phyloP scores from a whole-genome alignment of 1,140 invertebrate species.

The Cotesia typhae region DNA sequence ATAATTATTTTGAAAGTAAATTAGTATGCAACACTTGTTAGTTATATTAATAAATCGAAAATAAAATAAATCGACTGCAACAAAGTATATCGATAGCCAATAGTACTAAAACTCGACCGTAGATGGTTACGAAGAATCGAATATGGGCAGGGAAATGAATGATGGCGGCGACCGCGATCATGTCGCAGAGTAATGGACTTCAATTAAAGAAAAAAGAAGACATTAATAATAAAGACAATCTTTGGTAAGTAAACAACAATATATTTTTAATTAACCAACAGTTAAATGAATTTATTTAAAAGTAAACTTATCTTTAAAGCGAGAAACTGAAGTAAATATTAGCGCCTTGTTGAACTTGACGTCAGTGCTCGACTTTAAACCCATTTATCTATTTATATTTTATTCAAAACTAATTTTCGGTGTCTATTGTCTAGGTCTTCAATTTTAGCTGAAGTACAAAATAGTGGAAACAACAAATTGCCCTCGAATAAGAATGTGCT shows the following conservation, averaged over 20 bases:
- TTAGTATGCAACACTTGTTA: too few relatives aligned
- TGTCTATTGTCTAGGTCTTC: conserved; percentile 76
- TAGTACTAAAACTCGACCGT: too few relatives aligned
- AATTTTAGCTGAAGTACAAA: conserved; percentile 93
- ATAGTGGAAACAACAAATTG: conserved; percentile 91
- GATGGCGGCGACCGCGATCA: conserved; percentile 55
- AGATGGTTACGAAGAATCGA: too few relatives aligned
- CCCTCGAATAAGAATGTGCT: conserved; percentile 92
- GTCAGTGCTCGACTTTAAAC: conserved; percentile 1
- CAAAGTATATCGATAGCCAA: too few relatives aligned
- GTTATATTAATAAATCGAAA: too few relatives aligned
- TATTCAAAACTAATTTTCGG: conserved; percentile 24
- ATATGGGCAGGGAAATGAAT: conserved; percentile 40
- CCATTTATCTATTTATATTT: conserved; percentile 18
- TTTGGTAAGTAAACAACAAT: conserved; percentile 67
- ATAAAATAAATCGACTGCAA: too few relatives aligned
- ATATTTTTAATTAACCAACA: not conserved
- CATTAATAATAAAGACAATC: conserved; percentile 71
- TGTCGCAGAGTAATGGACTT: conserved; percentile 69
- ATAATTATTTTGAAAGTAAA: too few relatives aligned
- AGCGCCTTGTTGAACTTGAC: conserved; percentile 24
- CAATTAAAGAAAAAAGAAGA: conserved; percentile 74
- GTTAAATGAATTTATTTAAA: not conserved
- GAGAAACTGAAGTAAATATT: not conserved
- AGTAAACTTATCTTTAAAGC: not conserved